Evolutionary conservation across 2,113 vertebrate genomes (phyloP), one percentile per base, ranked within the genome.

Genomic region (Tetraodon nigroviridis): DNA sequence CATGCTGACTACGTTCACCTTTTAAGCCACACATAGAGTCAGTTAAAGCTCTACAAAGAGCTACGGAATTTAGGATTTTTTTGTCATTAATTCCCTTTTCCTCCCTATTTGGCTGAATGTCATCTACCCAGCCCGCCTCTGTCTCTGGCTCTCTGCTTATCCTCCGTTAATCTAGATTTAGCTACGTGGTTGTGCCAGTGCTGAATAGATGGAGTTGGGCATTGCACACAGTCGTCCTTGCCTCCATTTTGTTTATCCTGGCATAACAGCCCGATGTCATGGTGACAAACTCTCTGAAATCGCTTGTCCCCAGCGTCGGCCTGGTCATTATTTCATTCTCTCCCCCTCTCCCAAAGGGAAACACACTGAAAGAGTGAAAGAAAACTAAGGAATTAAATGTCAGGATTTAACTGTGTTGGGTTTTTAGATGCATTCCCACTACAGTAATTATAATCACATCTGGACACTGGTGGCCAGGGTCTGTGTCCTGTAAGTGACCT

Each of bases 131-230:
- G 6, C 22, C 47, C 20, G 5, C 29, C 29, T 7, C 45, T 19
- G 51, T 10, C 61, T 47, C 37, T 27, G 51, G 32, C 58, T n/a
- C 17, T 53, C 72, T n/a, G 63, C 55, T 86, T 75, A 85, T 77
- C 80, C 73, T 49, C 63, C 55, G 73, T 78, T 87, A 86, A 88
- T 88, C 84, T 85, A 84, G 86, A 84, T 87, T 84, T 19, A 81
- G 81, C 83, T 77, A 78, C 82, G 81, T 76, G 85, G 72, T 79
- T 73, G 69, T 76, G 59, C 76, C 70, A 45, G 73, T 40, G 61
- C 70, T 52, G 79, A 75, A 72, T 65, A 59, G 76, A 72, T 49
- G 50, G 58, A 63, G 76, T 65, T 85, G 15, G 24, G 51, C 51
- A 3, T 76, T 80, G 74, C 61, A 59, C 73, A 66, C 62, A 61